These are phyloP conservation scores for Cyrtorhinus lividipennis DNA, from an alignment of 1,140 invertebrate species.

Conservation along the genomic window DNA sequence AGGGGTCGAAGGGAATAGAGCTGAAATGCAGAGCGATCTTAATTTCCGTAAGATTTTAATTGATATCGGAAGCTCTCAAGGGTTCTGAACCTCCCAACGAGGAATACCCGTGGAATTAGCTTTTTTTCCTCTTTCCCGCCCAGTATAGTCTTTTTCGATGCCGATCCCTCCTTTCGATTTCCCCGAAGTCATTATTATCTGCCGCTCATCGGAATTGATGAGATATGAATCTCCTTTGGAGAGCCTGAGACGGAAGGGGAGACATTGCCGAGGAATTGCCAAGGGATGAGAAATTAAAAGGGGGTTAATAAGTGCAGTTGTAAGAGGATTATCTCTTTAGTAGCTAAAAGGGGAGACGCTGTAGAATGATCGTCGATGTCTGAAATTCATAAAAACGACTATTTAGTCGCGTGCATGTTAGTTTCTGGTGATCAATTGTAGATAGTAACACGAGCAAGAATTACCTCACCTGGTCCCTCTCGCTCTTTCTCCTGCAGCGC, in stretches of 20 bases:
- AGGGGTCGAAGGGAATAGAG: neutral
- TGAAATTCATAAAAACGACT: too few species aligned
- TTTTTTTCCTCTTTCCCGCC: neutral
- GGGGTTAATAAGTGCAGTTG: constrained; percentile 7
- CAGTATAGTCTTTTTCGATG: neutral
- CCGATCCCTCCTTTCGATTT: neutral
- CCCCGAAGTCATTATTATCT: neutral
- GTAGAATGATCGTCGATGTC: too few species aligned
- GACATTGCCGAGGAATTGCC: too few species aligned
- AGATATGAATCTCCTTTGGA: neutral
- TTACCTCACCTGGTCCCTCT: too few species aligned
- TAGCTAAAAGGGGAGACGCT: neutral
- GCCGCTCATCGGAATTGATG: neutral
- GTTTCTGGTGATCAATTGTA: too few species aligned
- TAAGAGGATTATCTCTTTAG: constrained; percentile 6
- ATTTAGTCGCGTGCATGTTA: too few species aligned
- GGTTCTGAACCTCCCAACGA: neutral
- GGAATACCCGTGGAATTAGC: neutral
- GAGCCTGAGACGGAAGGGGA: neutral
- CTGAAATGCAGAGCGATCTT: neutral
- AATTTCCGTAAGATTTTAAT: neutral
- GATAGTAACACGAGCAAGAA: too few species aligned
- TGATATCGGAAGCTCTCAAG: neutral
- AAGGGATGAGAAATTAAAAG: constrained; percentile 1
- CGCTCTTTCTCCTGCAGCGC: too few species aligned